Evolutionary conservation across 2,888 invertebrate genomes (phyloP), one percentile per base, ranked within the genome.

Genomic region (Hypolimnas misippus): DNA sequence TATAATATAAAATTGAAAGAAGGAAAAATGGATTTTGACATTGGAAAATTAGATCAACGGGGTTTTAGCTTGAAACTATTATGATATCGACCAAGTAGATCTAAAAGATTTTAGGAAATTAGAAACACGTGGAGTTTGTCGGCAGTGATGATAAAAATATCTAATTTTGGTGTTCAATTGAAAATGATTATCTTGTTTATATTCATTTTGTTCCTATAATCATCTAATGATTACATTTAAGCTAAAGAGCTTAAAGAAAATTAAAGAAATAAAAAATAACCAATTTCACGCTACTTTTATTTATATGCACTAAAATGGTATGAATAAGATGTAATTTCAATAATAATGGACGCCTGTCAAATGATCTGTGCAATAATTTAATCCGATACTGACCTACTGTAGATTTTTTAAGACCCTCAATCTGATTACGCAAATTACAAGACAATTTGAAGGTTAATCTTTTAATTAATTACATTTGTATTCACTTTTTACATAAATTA

Each of bases 371-470:
- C n/a, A 38, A 38, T 38, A 2, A 38, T 38, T 38, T 38, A 38
- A 38, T 38, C 35, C 35, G 35, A 38, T 38, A n/a, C 2, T 38
- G 35, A 38, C 35, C 35, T n/a, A 35, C 35, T 35, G 12, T 38
- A n/a, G 2, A 38, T 1, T 38, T 38, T 38, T 38, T 38, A 33
- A 38, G 12, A n/a, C 35, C 3, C 35, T 38, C n/a, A 12, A n/a
- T 38, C 35, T 12, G 35, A 38, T 38, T 38, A 2, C 35, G 35
- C n/a, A 38, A 25, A 38, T 38, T n/a, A 2, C 3, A n/a, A n/a
- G 4, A 3, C n/a, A n/a, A n/a, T n/a, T 38, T 38, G 35, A n/a
- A n/a, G n/a, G 35, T n/a, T 38, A 38, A n/a, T n/a, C 35, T 38
- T 38, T 38, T n/a, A 38, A n/a, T 38, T 38, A 38, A 38, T 33